A percentile compares a stretch with the other conserved stretches of the same genome.
Conservation (phyloP, 2,888 invertebrate species). For the Candidula unifasciata region DNA sequence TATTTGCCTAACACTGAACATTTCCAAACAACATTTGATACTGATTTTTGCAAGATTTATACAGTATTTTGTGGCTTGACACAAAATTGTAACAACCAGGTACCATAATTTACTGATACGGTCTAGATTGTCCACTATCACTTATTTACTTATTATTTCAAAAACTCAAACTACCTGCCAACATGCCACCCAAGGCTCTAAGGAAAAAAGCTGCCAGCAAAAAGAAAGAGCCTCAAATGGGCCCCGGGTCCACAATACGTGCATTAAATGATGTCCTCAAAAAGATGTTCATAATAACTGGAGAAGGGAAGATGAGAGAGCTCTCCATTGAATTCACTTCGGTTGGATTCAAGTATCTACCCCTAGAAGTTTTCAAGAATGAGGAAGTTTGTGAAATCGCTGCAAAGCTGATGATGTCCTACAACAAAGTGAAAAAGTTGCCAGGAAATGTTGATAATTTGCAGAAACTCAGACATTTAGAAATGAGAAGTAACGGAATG, state of each 20-base stretch:
- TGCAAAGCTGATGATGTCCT: constrained; percentile 67
- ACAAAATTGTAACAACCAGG: too few species aligned
- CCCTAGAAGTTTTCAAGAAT: constrained; percentile 73
- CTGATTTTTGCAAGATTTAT: too few species aligned
- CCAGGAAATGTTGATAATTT: constrained; percentile 70
- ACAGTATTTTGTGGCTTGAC: too few species aligned
- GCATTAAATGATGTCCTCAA: constrained; percentile 70
- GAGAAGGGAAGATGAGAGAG: constrained; percentile 55
- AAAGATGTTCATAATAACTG: constrained; percentile 64
- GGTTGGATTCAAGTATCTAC: constrained; percentile 62
- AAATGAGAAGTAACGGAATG: constrained; percentile 70
- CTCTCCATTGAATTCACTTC: constrained; percentile 67
- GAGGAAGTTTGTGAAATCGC: constrained; percentile 68
- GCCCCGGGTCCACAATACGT: constrained; percentile 75
- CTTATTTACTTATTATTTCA: not conserved
- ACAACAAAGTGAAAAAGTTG: constrained; percentile 74
- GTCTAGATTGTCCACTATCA: not conserved
- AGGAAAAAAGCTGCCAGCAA: not conserved
- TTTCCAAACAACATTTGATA: too few species aligned
- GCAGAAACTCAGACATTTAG: constrained; percentile 62
- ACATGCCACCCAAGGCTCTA: constrained; percentile 27
- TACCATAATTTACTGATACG: not conserved
- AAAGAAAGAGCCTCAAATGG: constrained; percentile 53
- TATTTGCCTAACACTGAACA: too few species aligned
- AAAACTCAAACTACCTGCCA: not conserved